Conservation (phyloP, 2,113 vertebrate genomes). For the Megaleporinus macrocephalus region DNA sequence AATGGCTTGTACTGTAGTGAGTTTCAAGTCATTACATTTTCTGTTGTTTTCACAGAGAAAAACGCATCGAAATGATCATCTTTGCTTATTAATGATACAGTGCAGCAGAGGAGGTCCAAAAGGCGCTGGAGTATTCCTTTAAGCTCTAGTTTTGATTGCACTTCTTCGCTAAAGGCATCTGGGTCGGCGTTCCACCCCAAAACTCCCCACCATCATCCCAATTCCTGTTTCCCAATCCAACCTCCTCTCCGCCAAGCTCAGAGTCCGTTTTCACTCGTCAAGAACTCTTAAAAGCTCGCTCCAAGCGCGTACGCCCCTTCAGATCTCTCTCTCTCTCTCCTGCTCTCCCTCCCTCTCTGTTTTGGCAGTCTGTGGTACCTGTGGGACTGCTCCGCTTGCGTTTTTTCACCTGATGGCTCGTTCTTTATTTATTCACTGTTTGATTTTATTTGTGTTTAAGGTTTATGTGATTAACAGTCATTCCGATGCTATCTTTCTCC, state of each 20-base stretch:
- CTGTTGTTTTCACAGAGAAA: not conserved
- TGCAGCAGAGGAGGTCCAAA: not conserved
- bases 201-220: conserved; percentile 16
- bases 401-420: conserved; percentile 29
- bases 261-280: conserved; percentile 24
- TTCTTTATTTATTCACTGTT: conserved; percentile 38
- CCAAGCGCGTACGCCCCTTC: conserved; percentile 33
- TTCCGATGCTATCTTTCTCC: conserved; percentile 33
- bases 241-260: conserved; percentile 34
- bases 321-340: conserved; percentile 17
- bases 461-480: conserved; percentile 39
- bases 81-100: not conserved
- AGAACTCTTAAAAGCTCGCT: conserved; percentile 27
- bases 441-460: conserved; percentile 34
- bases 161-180: conserved; percentile 29
- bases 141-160: conserved; percentile 28
- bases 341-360: not conserved
- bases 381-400: conserved; percentile 26
- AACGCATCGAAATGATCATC: not conserved
- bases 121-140: not conserved
- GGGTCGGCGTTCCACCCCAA: conserved; percentile 28
- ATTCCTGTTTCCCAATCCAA: conserved; percentile 45
- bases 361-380: conserved; percentile 32
- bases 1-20: not conserved
- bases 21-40: not conserved